Evolutionary conservation across 2,113 vertebrate species (phyloP).

Genomic region (Gnathonemus echidnorhynchus): DNA sequence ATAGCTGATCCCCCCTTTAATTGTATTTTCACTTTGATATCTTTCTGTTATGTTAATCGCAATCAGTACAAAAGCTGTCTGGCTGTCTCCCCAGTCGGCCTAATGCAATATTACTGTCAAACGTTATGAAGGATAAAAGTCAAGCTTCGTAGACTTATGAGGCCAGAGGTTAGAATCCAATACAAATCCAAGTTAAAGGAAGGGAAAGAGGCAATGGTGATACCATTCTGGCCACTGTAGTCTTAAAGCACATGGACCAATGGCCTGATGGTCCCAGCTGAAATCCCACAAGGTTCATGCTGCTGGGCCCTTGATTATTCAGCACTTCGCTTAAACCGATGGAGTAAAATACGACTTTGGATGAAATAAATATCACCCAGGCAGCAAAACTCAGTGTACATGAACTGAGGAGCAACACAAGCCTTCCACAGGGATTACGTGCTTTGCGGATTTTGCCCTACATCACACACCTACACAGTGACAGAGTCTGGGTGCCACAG

Average conservation of each 20-base stretch:
- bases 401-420: not conserved
- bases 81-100: not conserved
- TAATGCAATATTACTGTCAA: not conserved
- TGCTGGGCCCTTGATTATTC: not conserved
- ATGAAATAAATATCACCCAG: not conserved
- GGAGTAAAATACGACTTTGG: not conserved
- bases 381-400: not conserved
- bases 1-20: not conserved
- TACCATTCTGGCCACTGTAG: not conserved
- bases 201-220: not conserved
- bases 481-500: not conserved
- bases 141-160: not conserved
- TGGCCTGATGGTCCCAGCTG: not conserved
- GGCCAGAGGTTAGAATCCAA: not conserved
- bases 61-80: conserved; percentile 2
- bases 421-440: not conserved
- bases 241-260: not conserved
- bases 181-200: not conserved
- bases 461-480: not conserved
- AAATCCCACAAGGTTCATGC: not conserved
- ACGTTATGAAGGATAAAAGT: conserved; percentile 1
- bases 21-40: conserved; percentile 8
- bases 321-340: not conserved
- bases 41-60: not conserved
- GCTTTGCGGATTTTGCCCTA: not conserved